Evolutionary conservation across 2,113 vertebrate species (phyloP).

Genomic region (Herpailurus yagouaroundi): DNA sequence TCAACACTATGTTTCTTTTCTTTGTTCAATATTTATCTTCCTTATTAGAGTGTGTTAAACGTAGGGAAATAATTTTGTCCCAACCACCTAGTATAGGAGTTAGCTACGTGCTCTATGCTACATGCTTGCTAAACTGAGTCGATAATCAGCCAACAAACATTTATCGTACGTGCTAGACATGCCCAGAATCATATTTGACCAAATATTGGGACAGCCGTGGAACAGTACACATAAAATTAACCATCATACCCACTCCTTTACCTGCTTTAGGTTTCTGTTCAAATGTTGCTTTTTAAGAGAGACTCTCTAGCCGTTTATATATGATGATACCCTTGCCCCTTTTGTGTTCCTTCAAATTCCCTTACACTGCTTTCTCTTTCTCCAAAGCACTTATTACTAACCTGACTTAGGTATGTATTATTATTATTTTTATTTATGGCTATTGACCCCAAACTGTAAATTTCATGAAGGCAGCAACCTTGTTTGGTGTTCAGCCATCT

Average conservation of each 20-base stretch:
- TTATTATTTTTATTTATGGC: background rate
- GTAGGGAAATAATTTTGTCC: background rate
- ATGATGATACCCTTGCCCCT: background rate
- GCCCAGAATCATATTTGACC: background rate
- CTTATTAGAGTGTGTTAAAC: background rate
- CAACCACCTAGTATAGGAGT: background rate
- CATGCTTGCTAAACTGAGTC: background rate
- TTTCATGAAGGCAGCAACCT: background rate
- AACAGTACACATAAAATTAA: background rate
- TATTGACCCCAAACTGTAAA: background rate
- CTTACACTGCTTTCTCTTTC: background rate
- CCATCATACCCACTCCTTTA: background rate
- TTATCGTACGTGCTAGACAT: background rate
- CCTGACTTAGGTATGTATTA: background rate
- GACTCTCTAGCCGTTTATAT: background rate
- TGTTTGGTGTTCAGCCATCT: background rate
- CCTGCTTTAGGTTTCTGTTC: background rate
- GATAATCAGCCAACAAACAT: background rate
- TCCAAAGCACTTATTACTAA: background rate
- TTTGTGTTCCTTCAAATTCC: background rate
- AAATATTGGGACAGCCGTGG: background rate
- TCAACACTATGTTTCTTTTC: conserved; percentile 9
- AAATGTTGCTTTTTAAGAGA: background rate
- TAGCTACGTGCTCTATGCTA: background rate
- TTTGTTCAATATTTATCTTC: conserved; percentile 2